Evolutionary conservation across 2,888 invertebrate species (phyloP), one percentile per base, ranked within the genome.

Genomic region (Ernsta delagoae): DNA sequence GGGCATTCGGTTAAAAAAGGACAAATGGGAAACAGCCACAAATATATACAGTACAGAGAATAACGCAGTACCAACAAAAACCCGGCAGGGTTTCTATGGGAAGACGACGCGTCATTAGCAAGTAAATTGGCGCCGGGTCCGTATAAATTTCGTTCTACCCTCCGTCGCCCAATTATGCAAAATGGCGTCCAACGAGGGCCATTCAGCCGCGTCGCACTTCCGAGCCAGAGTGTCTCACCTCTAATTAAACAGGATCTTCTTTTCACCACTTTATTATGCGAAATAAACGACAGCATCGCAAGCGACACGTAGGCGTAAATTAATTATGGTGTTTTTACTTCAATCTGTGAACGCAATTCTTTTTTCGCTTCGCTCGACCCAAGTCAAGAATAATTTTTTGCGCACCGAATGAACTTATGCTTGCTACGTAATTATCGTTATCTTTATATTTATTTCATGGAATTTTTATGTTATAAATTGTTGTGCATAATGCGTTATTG

Each of bases 71-170:
- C 74, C 74, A 75, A 77, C 78, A 87, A 86, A 85, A 86, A 80
- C 81, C 83, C 61, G 67, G 62, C 67, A 62, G 57, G 67, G 61
- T 68, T 67, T 68, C 67, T 68, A 68, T 68, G 83, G 82, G 82
- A 86, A 86, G 89, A 90, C 86, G 89, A 87, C 85, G 87, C 90
- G 88, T 93, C 93, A 92, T 93, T 93, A 93, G 92, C 92, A 90
- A 89, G 87, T 88, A 90, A 93, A 93, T 93, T 92, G 92, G 88
- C 91, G 90, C 84, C 83, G 83, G 83, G 85, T 83, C 87, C 86
- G 91, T 90, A 92, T 92, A 92, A 92, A 92, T 92, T 92, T 90
- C 90, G 88, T 85, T 78, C 90, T 87, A 87, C 92, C 89, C 89
- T 87, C 87, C 78, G 76, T 72, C 87, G 89, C 89, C 91, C 93